These are phyloP conservation scores for Otolemur garnettii DNA, from an alignment of 2,113 vertebrate species.

Conservation along the genomic window DNA sequence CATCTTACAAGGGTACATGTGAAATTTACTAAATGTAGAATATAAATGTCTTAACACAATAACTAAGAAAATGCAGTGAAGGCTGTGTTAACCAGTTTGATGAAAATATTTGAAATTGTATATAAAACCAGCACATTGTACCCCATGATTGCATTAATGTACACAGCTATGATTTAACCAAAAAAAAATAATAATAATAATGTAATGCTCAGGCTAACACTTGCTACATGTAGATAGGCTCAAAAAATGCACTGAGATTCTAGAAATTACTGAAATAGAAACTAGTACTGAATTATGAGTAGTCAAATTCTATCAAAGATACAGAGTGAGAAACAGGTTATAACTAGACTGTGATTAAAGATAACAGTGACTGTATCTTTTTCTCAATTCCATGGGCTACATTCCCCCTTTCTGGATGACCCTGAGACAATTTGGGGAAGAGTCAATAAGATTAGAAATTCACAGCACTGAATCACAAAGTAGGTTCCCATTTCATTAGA, in stretches of 20 bases:
- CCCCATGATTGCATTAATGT: too few species aligned
- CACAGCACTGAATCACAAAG: background rate
- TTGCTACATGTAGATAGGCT: background rate
- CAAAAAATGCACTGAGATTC: background rate
- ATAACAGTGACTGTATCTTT: background rate
- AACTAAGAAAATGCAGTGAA: too few species aligned
- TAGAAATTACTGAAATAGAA: background rate
- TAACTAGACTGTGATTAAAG: background rate
- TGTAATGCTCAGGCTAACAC: background rate
- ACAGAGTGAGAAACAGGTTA: background rate
- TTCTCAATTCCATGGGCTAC: background rate
- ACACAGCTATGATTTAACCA: too few species aligned
- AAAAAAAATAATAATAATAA: too few species aligned
- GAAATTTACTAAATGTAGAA: too few species aligned
- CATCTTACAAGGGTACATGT: too few species aligned
- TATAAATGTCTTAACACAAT: too few species aligned
- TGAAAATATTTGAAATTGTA: too few species aligned
- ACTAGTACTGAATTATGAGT: background rate
- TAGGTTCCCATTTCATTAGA: background rate
- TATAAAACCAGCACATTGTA: too few species aligned
- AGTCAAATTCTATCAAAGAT: background rate
- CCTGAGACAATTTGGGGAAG: background rate
- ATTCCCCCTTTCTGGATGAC: background rate
- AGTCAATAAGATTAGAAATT: background rate
- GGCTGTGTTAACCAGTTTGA: too few species aligned